These are phyloP conservation scores for Drosophila sucinea DNA, from an alignment of 1,140 invertebrate species.

Conservation along the genomic window DNA sequence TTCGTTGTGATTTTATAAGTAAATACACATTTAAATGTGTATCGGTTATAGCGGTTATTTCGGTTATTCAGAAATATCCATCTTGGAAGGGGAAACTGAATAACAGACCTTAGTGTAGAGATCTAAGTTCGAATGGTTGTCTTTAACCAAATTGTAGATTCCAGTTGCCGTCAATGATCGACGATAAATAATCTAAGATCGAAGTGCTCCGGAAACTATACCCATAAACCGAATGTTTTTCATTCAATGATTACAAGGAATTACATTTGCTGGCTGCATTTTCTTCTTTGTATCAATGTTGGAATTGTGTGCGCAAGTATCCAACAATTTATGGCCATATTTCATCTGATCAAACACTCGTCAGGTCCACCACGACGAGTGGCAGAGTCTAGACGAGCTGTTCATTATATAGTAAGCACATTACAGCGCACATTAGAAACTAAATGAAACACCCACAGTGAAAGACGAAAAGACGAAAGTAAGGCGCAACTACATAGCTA, in stretches of 20 bases:
- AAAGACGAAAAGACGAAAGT: conserved; percentile 32
- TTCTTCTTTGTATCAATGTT: conserved; percentile 8
- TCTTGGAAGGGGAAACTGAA: too few species aligned
- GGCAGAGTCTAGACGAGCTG: conserved; percentile 36
- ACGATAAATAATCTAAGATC: background rate
- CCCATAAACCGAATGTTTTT: background rate
- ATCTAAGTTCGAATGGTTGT: too few species aligned
- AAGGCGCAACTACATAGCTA: conserved; percentile 65
- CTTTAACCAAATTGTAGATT: too few species aligned
- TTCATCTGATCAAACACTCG: conserved; percentile 15
- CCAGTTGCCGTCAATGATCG: too few species aligned
- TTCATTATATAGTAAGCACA: conserved; percentile 35
- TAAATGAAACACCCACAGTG: conserved; percentile 25
- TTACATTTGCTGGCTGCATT: background rate
- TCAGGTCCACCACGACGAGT: conserved; percentile 3
- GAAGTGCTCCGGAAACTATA: background rate
- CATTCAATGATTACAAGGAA: background rate
- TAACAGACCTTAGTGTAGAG: too few species aligned
- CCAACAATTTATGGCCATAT: conserved; percentile 30
- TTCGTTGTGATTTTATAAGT: too few species aligned
- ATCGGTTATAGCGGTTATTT: background rate
- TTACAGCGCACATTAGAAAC: conserved; percentile 46
- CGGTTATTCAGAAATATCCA: background rate
- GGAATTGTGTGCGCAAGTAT: background rate
- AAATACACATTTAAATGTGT: too few species aligned